A percentile compares a stretch with the other conserved stretches of the same genome.
phyloP scores from a whole-genome alignment of 1,140 invertebrate genomes.

The Pogonomyrmex californicus region DNA sequence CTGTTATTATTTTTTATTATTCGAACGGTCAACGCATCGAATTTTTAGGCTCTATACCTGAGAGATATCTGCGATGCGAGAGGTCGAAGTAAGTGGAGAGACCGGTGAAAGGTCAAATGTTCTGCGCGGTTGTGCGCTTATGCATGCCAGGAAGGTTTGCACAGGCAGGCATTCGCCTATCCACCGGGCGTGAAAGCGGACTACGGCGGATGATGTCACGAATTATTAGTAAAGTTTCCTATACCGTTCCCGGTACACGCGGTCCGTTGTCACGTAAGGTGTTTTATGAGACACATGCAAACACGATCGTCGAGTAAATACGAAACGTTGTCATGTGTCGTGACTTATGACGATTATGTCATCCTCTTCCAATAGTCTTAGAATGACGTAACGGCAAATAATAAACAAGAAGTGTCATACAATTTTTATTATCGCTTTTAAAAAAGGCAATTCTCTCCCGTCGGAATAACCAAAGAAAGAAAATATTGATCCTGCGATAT shows the following conservation, averaged over 20 bases:
- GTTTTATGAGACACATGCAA: slow-evolving; percentile 28
- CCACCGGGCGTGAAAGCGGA: slow-evolving; percentile 44
- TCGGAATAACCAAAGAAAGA: neutral
- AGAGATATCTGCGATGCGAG: neutral
- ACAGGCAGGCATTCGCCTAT: slow-evolving; percentile 29
- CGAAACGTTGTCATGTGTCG: neutral
- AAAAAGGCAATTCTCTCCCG: neutral
- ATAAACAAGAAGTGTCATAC: neutral
- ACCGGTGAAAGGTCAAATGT: slow-evolving; percentile 59
- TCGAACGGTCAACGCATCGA: neutral
- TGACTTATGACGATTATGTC: slow-evolving; percentile 37
- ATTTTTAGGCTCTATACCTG: slow-evolving; percentile 20
- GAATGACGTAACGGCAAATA: neutral
- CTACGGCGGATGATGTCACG: slow-evolving; percentile 50
- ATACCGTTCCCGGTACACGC: slow-evolving; percentile 35
- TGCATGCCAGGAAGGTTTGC: slow-evolving; percentile 14
- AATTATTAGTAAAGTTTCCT: slow-evolving; percentile 64
- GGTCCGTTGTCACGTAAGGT: slow-evolving; percentile 34
- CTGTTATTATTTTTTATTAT: slow-evolving; percentile 46
- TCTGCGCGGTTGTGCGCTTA: slow-evolving; percentile 57
- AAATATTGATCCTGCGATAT: neutral
- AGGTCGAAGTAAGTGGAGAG: slow-evolving; percentile 50
- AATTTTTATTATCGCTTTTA: neutral
- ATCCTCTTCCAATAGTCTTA: neutral
- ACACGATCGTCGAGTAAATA: slow-evolving; percentile 29